phyloP scores from a whole-genome alignment of 2,797 vertebrate species.

The Ctenosaura bakeri region DNA sequence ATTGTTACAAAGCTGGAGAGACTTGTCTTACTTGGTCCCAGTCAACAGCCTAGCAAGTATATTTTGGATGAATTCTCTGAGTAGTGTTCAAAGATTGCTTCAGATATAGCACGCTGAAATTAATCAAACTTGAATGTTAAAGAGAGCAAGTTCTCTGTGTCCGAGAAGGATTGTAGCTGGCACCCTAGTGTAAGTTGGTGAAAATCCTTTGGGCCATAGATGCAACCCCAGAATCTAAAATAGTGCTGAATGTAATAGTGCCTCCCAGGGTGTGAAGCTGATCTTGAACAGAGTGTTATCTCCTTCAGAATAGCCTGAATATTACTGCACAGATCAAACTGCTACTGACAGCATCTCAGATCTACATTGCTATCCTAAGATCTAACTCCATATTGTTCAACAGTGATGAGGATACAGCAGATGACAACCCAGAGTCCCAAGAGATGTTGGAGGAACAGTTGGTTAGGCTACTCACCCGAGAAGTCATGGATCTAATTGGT shows the following conservation, averaged over 20 bases:
- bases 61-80: background rate
- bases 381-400: constrained; percentile 62
- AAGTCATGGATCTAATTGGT: constrained; percentile 96
- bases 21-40: background rate
- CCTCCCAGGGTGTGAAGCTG: background rate
- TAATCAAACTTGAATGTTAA: background rate
- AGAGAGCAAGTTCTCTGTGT: background rate
- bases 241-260: background rate
- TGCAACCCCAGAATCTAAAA: background rate
- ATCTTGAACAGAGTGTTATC: background rate
- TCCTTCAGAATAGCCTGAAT: background rate
- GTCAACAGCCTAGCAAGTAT: background rate
- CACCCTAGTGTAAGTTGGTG: background rate
- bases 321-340: background rate
- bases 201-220: background rate
- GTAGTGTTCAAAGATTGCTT: background rate
- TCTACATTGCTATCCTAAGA: constrained; percentile 33
- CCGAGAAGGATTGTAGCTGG: background rate
- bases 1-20: background rate
- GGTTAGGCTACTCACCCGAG: constrained; percentile 91
- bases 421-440: constrained; percentile 93
- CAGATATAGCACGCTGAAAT: background rate
- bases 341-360: background rate
- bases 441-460: constrained; percentile 97
- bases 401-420: constrained; percentile 86